A percentile compares a stretch with the other conserved stretches of the same genome.
Conservation (phyloP, 2,113 vertebrate species). For the Furnarius figulus region DNA sequence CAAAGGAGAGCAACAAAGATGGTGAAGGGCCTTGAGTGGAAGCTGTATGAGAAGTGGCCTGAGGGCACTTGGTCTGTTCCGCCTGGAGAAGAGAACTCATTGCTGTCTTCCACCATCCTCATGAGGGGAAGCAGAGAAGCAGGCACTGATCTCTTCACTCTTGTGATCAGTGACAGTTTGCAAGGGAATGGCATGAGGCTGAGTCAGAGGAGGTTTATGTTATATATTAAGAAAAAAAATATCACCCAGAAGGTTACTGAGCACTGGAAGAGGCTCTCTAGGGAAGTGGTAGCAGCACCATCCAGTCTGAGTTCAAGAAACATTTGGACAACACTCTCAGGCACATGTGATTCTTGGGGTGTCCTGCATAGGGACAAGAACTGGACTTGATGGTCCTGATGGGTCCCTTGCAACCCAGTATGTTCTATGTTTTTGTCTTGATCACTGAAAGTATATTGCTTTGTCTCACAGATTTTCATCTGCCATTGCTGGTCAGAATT, state of each 20-base stretch:
- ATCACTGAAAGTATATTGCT: background rate
- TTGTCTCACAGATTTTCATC: background rate
- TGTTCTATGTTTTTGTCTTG: background rate
- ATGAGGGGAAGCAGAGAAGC: background rate
- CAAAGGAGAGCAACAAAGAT: background rate
- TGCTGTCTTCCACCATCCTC: background rate
- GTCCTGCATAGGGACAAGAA: accelerated
- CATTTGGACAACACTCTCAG: background rate
- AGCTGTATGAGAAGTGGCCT: background rate
- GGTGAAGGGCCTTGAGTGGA: background rate
- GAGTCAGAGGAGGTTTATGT: background rate
- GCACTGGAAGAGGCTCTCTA: background rate
- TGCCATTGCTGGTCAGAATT: background rate
- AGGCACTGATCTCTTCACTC: background rate
- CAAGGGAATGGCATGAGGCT: background rate
- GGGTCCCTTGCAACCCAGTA: background rate
- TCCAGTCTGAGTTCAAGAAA: background rate
- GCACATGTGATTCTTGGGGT: background rate
- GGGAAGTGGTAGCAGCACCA: background rate
- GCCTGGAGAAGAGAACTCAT: background rate
- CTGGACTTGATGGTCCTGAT: background rate
- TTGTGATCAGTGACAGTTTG: background rate
- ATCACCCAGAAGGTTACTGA: background rate
- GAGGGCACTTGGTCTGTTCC: background rate
- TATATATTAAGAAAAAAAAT: background rate